These are phyloP conservation scores for Pseudolycoriella hygida DNA, from an alignment of 2,888 invertebrate genomes.

Conservation along the genomic window DNA sequence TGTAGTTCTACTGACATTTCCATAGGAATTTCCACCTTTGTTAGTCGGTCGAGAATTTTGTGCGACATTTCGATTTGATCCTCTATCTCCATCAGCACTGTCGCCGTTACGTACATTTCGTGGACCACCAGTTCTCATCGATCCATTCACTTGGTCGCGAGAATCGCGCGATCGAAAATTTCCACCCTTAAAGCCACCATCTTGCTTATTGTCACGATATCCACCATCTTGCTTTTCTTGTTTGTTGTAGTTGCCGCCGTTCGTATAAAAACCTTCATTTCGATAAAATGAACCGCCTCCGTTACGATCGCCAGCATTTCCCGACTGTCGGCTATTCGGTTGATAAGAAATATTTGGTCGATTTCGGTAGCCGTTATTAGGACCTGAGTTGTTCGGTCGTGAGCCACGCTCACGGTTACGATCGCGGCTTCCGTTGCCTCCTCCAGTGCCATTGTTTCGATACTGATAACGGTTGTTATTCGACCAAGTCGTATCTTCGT, in stretches of 20 bases:
- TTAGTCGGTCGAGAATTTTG: too few species aligned
- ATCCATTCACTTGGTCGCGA: not conserved
- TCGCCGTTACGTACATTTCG: constrained; percentile 10
- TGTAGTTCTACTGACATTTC: too few species aligned
- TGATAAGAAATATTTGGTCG: constrained; percentile 5
- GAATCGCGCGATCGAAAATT: constrained; percentile 10
- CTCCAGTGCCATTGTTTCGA: not conserved
- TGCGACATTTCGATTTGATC: too few species aligned
- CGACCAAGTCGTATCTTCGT: constrained; percentile 16
- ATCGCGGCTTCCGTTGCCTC: not conserved
- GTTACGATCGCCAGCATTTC: constrained; percentile 5
- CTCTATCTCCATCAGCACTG: constrained; percentile 10
- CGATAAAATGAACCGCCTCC: constrained; percentile 13
- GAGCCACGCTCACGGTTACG: not conserved
- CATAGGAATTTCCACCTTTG: too few species aligned
- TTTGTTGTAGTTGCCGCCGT: constrained; percentile 10
- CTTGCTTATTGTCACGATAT: constrained; percentile 10
- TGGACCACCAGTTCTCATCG: constrained; percentile 1
- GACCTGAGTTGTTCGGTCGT: not conserved
- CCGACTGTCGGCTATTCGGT: constrained; percentile 1
- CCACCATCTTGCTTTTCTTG: constrained; percentile 1
- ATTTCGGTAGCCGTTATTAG: constrained; percentile 3
- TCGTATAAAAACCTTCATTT: not conserved
- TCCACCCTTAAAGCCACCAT: constrained; percentile 15
- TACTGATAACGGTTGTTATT: constrained; percentile 4